Evolutionary conservation across 1,140 invertebrate genomes (phyloP).

Genomic region (Orius insidiosus): DNA sequence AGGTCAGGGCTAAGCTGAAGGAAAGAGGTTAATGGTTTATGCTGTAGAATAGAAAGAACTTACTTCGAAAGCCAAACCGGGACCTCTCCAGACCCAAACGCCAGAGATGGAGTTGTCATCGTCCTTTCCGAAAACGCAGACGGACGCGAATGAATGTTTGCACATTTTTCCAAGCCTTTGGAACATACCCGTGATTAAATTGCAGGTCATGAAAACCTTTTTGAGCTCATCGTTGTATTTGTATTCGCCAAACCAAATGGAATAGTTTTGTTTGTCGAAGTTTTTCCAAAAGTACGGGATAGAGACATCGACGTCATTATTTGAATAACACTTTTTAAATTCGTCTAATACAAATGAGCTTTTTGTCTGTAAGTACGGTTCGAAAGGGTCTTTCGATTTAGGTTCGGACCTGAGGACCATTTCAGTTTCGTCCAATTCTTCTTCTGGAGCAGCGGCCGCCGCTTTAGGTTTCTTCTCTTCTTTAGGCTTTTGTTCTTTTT

Average conservation of each 20-base stretch:
- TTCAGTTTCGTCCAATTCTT: conserved; percentile 50
- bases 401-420: conserved; percentile 53
- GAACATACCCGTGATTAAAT: conserved; percentile 88
- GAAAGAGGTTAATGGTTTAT: conserved; percentile 12
- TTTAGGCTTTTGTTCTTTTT: conserved; percentile 34
- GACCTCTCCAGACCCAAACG: conserved; percentile 93
- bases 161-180: conserved; percentile 96
- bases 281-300: conserved; percentile 98
- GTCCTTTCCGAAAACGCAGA: conserved; percentile 84
- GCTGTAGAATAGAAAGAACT: conserved; percentile 23
- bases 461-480: conserved; percentile 21
- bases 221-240: conserved; percentile 86
- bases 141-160: conserved; percentile 87
- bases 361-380: conserved; percentile 25
- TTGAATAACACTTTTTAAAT: conserved; percentile 94
- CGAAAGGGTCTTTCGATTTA: conserved; percentile 85
- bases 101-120: conserved; percentile 88
- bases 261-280: conserved; percentile 92
- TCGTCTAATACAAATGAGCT: conserved; percentile 89
- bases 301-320: conserved; percentile 83
- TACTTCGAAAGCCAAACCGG: conserved; percentile 79
- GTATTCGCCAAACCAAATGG: conserved; percentile 95
- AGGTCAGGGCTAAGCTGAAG: conserved; percentile 69
- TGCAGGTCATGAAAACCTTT: conserved; percentile 91
- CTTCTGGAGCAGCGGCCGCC: conserved; percentile 25